Conservation (phyloP, 1,140 invertebrate species). For the Bombus breviceps region DNA sequence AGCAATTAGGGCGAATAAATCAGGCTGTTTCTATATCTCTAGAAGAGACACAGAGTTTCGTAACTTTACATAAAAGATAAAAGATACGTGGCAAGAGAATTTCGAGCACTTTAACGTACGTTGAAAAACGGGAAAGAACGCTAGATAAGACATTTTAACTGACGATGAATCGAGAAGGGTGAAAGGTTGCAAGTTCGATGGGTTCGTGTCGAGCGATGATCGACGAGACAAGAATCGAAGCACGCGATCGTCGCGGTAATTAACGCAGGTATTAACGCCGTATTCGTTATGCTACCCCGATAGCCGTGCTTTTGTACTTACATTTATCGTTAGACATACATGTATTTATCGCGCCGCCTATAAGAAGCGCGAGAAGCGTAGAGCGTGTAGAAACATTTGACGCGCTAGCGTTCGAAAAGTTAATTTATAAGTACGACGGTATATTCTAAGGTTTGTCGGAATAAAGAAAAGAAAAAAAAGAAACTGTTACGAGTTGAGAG, state of each 20-base stretch:
- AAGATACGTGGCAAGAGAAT: no score
- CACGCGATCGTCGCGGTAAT: conserved; percentile 39
- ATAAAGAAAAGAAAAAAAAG: conserved; percentile 53
- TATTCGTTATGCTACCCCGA: conserved; percentile 6
- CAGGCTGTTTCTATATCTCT: background rate
- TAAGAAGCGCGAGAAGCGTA: conserved; percentile 47
- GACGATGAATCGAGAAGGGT: background rate
- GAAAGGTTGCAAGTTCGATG: background rate
- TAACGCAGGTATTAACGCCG: conserved; percentile 43
- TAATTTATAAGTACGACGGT: conserved; percentile 62
- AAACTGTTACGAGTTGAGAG: background rate
- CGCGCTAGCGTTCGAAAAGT: conserved; percentile 22
- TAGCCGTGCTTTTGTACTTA: conserved; percentile 78
- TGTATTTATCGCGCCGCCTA: conserved; percentile 73
- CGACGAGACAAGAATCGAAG: background rate
- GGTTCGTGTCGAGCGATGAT: conserved; percentile 4
- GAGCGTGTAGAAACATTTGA: conserved; percentile 3
- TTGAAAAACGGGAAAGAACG: background rate
- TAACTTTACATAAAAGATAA: no score
- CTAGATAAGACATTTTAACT: background rate
- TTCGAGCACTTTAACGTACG: background rate
- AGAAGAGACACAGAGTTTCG: background rate
- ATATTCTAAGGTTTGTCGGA: conserved; percentile 57
- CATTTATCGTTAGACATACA: conserved; percentile 37
- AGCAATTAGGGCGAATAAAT: no score